Evolutionary conservation across 2,888 invertebrate species (phyloP), one percentile per base, ranked within the genome.

Genomic region (Heteropelma amictum): DNA sequence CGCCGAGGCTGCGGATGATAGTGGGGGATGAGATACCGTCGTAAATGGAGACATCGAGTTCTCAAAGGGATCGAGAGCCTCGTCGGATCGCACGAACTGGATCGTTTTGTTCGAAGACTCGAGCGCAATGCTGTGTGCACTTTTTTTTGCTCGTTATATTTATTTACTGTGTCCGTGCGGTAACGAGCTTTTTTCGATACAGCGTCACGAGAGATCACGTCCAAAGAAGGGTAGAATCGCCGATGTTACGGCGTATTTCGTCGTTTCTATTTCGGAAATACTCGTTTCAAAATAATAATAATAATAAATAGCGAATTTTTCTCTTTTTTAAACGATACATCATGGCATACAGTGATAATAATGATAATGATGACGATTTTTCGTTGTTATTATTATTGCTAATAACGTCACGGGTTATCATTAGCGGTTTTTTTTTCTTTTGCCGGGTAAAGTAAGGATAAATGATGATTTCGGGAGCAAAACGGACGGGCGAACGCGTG

Each of bases 21-120:
- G 38, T 21, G 8, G 51, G 35, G 38, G 53, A 60, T 56, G 23
- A 51, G 30, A 45, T 10, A 26, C 63, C 35, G 61, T 63, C 61
- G 53, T 69, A 69, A n/a, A 74, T 74, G 58, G 64, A 74, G 73
- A 65, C 58, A 58, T 68, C 69, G 74, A 47, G 30, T 14, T 64
- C 40, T 56, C 35, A 61, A 17, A 26, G 60, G 65, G 63, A 30
- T 38, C n/a, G n/a, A n/a, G n/a, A n/a, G n/a, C 70, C 73, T 70
- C 65, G 54, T 67, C 69, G 76, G 69, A 60, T 33, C 35, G 19
- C 26, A 35, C 42, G 40, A 61, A 33, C 38, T 51, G 64, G 28
- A 17, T 47, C 19, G 26, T 53, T 61, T 63, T 42, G 33, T 23
- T 14, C 47, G 40, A 60, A 58, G 38, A 45, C 12, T 28, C 49